Evolutionary conservation across 2,888 invertebrate species (phyloP).

Genomic region (Drosophila prolongata): DNA sequence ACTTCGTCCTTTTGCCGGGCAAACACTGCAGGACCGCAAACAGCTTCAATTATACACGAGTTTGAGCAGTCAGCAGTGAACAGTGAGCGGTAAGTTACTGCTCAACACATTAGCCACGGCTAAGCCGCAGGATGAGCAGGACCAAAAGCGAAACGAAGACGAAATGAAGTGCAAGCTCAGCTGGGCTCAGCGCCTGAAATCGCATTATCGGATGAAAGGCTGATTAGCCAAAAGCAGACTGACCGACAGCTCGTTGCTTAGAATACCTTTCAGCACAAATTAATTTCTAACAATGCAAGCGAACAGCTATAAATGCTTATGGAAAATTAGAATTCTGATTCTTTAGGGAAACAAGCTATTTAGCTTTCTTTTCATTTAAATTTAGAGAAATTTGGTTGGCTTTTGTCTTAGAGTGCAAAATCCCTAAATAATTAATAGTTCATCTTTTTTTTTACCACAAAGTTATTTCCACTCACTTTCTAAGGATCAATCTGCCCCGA

Average conservation of each 20-base stretch:
- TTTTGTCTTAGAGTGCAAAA: too few relatives aligned
- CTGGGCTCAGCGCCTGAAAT: slow-evolving; percentile 24
- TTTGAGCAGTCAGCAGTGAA: slow-evolving; percentile 32
- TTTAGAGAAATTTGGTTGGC: too few relatives aligned
- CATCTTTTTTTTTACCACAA: too few relatives aligned
- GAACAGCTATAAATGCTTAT: too few relatives aligned
- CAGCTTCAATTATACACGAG: slow-evolving; percentile 51
- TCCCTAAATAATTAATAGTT: too few relatives aligned
- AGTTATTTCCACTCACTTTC: too few relatives aligned
- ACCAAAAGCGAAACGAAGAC: slow-evolving; percentile 5
- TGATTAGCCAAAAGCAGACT: slow-evolving; percentile 33
- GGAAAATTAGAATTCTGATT: too few relatives aligned
- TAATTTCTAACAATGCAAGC: not conserved
- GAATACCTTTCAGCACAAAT: not conserved
- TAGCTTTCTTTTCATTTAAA: too few relatives aligned
- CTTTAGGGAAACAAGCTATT: too few relatives aligned
- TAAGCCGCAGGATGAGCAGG: slow-evolving; percentile 28
- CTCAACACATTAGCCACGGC: slow-evolving; percentile 32
- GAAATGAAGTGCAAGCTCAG: slow-evolving; percentile 13
- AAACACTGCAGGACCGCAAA: slow-evolving; percentile 41
- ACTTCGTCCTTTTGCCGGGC: not conserved
- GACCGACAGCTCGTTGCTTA: slow-evolving; percentile 8
- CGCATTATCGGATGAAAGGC: slow-evolving; percentile 39
- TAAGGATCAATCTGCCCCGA: too few relatives aligned
- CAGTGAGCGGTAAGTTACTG: slow-evolving; percentile 9